Conservation (phyloP, 2,797 vertebrate species). For the Leptodactylus fallax region DNA sequence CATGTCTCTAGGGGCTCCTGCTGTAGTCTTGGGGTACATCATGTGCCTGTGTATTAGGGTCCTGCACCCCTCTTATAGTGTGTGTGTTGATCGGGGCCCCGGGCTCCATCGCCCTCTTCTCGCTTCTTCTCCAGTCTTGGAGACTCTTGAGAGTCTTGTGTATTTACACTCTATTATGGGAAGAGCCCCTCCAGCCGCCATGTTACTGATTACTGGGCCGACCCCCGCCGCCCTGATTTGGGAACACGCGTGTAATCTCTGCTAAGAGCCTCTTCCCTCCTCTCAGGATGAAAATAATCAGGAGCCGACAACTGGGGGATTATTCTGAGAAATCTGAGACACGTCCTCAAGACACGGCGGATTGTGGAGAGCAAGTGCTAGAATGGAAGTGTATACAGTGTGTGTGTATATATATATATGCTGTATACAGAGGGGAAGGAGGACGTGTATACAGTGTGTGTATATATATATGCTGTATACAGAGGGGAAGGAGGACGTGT, state of each 20-base stretch:
- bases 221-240: not conserved
- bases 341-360: not conserved
- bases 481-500: too few species aligned
- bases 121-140: not conserved
- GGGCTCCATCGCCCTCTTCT: not conserved
- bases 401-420: too few species aligned
- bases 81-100: too few species aligned
- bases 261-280: slow-evolving; percentile 32
- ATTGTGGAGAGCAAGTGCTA: too few species aligned
- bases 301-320: not conserved
- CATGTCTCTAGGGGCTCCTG: not conserved
- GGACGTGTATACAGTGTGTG: too few species aligned
- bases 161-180: slow-evolving; percentile 13
- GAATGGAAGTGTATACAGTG: too few species aligned
- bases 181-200: slow-evolving; percentile 10
- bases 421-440: too few species aligned
- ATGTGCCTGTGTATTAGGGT: too few species aligned
- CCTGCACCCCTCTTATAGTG: too few species aligned
- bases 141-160: not conserved
- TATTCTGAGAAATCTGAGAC: not conserved
- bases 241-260: slow-evolving; percentile 1
- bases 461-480: too few species aligned
- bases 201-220: not conserved
- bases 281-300: slow-evolving; percentile 17
- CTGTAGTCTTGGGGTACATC: too few species aligned